Evolutionary conservation across 2,113 vertebrate genomes (phyloP), one percentile per base, ranked within the genome.

Genomic region (Dipodomys ordii): DNA sequence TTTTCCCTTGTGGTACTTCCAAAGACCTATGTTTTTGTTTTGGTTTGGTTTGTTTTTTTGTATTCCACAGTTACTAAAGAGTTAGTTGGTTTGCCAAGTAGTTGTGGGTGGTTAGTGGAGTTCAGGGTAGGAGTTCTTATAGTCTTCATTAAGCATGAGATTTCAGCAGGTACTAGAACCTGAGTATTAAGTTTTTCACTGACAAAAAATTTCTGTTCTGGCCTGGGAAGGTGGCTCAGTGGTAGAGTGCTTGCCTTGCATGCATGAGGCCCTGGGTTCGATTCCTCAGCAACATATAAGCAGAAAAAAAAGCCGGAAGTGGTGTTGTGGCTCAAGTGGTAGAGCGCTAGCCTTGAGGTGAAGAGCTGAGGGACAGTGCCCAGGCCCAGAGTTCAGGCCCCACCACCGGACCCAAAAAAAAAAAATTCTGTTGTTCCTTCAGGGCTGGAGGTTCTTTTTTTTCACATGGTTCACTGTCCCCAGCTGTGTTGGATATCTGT

Each of bases 1-100:
- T 93, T 96, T 90, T 90, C 74, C 76, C 83, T 95, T 88, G 74
- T 95, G 53, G 39, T 95, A 18, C 79, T 88, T 92, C 53, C 91
- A 30, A 86, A 88, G 83, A 90, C 60, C 49, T 92, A 39, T 39
- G 5, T 74, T 28, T 88, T 62, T 62, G 76, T 88, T 49, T 49
- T 49, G 49, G 1, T 49, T 49, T 39, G 39, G 49, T 49, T 49
- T 49, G 49, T 9, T 49, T 49, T 49, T 49, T 49, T 49, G 49
- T 92, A 83, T 92, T 76, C 20, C 12, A 88, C 44, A 82, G 3
- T 95, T 95, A 32, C 16, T 90, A 88, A 84, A 69, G 25, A 39
- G 2, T 0, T 79, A 86, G 80, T 69, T 93, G 84, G 32, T 93
- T 91, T 92, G 28, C 83, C 49, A 92, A 39, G n/a, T 90, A 49